A percentile compares a stretch with the other conserved stretches of the same genome.
Conservation (phyloP, 2,888 invertebrate genomes). For the Pyrocoelia pectoralis region DNA sequence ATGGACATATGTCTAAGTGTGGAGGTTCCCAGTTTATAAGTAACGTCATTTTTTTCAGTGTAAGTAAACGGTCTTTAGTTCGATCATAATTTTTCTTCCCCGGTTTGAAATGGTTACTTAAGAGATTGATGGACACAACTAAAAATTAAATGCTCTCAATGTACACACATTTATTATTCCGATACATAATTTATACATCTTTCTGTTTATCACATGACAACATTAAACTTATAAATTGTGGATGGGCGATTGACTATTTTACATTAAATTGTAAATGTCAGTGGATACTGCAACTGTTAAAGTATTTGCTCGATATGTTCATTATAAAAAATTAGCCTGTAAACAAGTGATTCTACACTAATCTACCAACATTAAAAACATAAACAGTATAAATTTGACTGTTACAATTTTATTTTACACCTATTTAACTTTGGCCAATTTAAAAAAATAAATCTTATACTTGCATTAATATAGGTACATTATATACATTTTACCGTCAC, state of each 20-base stretch:
- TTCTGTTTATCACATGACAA: too few species aligned
- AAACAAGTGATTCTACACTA: too few species aligned
- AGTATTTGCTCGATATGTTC: neutral
- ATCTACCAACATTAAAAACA: too few species aligned
- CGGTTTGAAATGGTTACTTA: constrained; percentile 57
- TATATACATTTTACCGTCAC: neutral
- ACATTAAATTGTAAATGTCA: too few species aligned
- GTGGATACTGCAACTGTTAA: too few species aligned
- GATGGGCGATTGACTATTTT: too few species aligned
- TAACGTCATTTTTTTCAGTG: constrained; percentile 58
- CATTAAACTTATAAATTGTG: neutral
- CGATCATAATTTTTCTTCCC: constrained; percentile 62
- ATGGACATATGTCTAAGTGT: constrained; percentile 62
- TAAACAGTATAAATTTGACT: too few species aligned
- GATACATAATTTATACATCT: neutral
- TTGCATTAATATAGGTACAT: neutral
- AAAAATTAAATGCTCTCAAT: constrained; percentile 42
- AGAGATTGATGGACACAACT: constrained; percentile 65
- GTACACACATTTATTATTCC: constrained; percentile 2
- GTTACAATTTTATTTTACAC: too few species aligned
- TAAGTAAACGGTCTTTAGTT: constrained; percentile 55
- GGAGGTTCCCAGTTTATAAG: constrained; percentile 65
- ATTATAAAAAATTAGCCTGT: too few species aligned
- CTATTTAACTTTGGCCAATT: too few species aligned
- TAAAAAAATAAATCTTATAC: constrained; percentile 1